Base-by-base conservation (phyloP, 1,140 invertebrate genomes). In the Saxidomus purpurata region DNA sequence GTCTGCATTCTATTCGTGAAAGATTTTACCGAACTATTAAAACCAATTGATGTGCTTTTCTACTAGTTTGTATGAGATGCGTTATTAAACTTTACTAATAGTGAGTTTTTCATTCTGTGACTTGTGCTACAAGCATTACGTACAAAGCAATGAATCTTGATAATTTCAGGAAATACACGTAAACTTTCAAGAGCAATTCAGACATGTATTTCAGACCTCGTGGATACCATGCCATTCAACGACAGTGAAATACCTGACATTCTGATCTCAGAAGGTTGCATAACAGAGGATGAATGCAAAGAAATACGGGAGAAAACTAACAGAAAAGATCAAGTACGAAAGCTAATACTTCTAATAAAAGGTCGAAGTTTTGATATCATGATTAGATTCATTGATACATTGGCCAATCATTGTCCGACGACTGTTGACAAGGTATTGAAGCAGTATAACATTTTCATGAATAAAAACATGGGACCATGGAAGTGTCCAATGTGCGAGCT, bases 251-350 rank as follows among this genome's bases (percentile, higher is more conserved):
- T 67, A 11, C 61, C 61, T 31, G 61, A 67, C 28, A 36, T 11
- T 31, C 25, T 67, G 19, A 36, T 67, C 31, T 8, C 19, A 67
- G 25, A 36, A 9, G 61, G 61, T 31, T 67, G 61, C 61, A 67
- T 67, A 31, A 67, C 61, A 36, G 61, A 67, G 17, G 61, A 67
- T 17, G 61, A 67, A 67, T 67, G 61, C 31, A 67, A 67, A 36
- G 61, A 28, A 31, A 31, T 67, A 13, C 25, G 61, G n/a, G 61
- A 2, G 11, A 28, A 4, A 31, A 36, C 25, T 4, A n/a, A 2
- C 19, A 67, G 61, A 17, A 67, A 67, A 67, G 31, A 28, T 31
- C 61, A 67, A 67, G 61, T 31, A 15, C 3, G 61, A 31, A 36
- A 28, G 17, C 11, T 67, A 2, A 31, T 67, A 9, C n/a, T 67